Base-by-base conservation (phyloP, 2,113 vertebrate species). In the Daphoenositta chrysoptera region DNA sequence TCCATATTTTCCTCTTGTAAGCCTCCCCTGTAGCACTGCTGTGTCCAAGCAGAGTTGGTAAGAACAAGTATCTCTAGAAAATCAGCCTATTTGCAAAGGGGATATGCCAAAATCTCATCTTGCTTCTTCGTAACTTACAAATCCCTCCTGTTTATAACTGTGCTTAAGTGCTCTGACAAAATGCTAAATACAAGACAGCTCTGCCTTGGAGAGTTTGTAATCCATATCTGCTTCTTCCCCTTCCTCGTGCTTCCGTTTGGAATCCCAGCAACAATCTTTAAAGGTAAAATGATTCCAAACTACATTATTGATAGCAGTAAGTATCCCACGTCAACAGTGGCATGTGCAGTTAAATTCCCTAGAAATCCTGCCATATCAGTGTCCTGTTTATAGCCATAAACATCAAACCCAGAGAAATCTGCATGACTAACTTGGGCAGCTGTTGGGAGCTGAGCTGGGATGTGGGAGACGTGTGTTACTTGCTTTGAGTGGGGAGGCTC, bases 231-330 rank as follows among this genome's bases (percentile, higher is more conserved):
- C 96, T 98, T 98, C 94, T 96, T 98, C 91, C 93, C 73, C 83
- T 91, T 65, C 89, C 95, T 96, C 10, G 23, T 98, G 98, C 98
- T 98, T 95, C 87, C 96, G 2, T 96, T 95, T 96, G 98, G 97
- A 98, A 98, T 98, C 95, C 96, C 98, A 99, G 99, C 98, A 96
- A 98, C 98, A 97, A 98, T 99, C 97, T 99, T 99, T 98, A 99
- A 99, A 98, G 99, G 98, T 98, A 98, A 99, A 98, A 98, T 96
- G 97, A 98, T 98, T 96, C 98, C 98, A 97, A 98, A 98, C 98
- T 98, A 98, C 98, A 98, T 99, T 98, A 97, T 98, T 98, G 98
- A 98, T 96, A 98, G 98, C 98, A 99, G 98, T 99, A 99, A 99
- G 98, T 99, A 98, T 97, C 93, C 95, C 48, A 19, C 85, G 85